These are phyloP conservation scores for Ptiloglossa arizonensis DNA, from an alignment of 1,140 invertebrate species.

Conservation along the genomic window DNA sequence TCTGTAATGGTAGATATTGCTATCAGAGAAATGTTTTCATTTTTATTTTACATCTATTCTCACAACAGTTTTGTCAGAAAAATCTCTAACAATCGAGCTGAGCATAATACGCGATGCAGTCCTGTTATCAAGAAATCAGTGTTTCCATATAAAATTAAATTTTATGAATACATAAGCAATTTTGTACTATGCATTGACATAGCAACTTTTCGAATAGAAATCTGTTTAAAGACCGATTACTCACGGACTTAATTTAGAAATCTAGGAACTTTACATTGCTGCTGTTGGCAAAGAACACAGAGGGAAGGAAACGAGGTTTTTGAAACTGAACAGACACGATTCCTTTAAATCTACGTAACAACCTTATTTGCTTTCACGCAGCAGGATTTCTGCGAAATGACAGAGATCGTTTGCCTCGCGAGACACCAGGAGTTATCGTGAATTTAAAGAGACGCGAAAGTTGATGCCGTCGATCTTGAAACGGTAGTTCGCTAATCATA, in stretches of 20 bases:
- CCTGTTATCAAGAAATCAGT: too few species aligned
- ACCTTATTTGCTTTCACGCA: conserved; percentile 59
- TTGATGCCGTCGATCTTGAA: conserved; percentile 39
- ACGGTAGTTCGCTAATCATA: neutral
- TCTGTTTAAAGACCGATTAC: neutral
- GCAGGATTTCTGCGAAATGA: conserved; percentile 59
- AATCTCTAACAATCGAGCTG: too few species aligned
- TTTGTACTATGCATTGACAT: too few species aligned
- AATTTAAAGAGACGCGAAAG: conserved; percentile 18
- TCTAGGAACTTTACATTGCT: neutral
- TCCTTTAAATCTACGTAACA: conserved; percentile 56
- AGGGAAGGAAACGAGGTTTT: neutral
- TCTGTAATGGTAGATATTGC: too few species aligned
- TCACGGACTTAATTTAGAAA: neutral
- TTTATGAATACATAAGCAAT: too few species aligned
- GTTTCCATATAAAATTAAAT: too few species aligned
- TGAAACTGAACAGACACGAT: conserved; percentile 50
- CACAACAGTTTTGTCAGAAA: too few species aligned
- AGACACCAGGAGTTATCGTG: conserved; percentile 23
- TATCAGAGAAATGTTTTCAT: too few species aligned
- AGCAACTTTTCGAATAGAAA: too few species aligned
- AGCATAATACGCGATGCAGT: too few species aligned
- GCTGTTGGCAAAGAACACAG: too few species aligned
- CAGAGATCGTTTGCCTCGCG: conserved; percentile 29
- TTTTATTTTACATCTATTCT: too few species aligned